Conservation (phyloP, 2,797 vertebrate species). For the Nannoperca obscura region DNA sequence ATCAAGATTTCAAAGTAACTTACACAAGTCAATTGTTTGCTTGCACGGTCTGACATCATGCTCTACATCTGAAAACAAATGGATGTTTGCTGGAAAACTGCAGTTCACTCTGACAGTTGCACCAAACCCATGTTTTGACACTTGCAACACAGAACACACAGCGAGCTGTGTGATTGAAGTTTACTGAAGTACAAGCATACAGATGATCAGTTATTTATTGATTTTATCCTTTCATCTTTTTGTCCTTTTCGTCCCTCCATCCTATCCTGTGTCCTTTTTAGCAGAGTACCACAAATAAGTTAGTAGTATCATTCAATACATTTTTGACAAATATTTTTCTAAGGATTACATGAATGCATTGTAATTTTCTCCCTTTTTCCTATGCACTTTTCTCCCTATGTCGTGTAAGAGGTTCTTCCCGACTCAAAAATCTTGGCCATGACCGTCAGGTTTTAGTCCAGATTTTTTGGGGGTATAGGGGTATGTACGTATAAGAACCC, state of each 20-base stretch:
- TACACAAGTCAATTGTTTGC: neutral
- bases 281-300: neutral
- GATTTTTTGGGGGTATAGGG: neutral
- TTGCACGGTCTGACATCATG: constrained; percentile 20
- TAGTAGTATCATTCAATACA: neutral
- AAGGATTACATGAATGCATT: constrained; percentile 77
- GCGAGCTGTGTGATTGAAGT: neutral
- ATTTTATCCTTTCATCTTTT: constrained; percentile 11
- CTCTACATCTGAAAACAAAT: constrained; percentile 1
- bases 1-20: neutral
- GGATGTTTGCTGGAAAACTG: constrained; percentile 16
- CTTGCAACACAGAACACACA: neutral
- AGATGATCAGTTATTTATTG: constrained; percentile 30
- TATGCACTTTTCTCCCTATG: constrained; percentile 71
- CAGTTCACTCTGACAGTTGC: constrained; percentile 2
- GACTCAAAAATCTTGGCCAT: neutral
- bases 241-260: neutral
- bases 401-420: constrained; percentile 25
- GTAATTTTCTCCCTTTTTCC: constrained; percentile 31
- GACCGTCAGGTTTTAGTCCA: neutral
- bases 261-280: neutral
- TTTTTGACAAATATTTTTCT: constrained; percentile 18
- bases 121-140: constrained; percentile 5
- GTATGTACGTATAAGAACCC: neutral
- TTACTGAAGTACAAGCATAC: neutral